Evolutionary conservation across 2,113 vertebrate genomes (phyloP).

Genomic region (Apeltes quadracus): DNA sequence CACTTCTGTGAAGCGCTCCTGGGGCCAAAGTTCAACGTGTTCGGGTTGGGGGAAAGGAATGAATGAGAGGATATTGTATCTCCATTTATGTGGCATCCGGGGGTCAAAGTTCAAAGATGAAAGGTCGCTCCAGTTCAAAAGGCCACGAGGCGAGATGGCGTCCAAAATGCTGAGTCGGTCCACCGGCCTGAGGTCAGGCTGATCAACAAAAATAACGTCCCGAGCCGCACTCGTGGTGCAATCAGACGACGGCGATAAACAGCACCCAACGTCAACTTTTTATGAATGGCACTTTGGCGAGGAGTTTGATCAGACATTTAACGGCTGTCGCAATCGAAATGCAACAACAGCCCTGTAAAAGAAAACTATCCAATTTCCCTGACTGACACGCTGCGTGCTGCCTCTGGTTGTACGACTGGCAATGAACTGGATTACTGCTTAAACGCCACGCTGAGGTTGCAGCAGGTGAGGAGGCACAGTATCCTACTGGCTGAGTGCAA

Average conservation of each 20-base stretch:
- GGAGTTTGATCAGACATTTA: slow-evolving; percentile 74
- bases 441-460: slow-evolving; percentile 63
- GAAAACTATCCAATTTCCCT: slow-evolving; percentile 66
- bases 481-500: slow-evolving; percentile 58
- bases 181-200: slow-evolving; percentile 35
- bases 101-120: slow-evolving; percentile 79
- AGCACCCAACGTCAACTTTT: slow-evolving; percentile 53
- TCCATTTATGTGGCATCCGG: slow-evolving; percentile 80
- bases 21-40: slow-evolving; percentile 73
- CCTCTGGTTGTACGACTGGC: slow-evolving; percentile 69
- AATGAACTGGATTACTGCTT: slow-evolving; percentile 72
- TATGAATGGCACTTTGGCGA: slow-evolving; percentile 67
- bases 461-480: slow-evolving; percentile 63
- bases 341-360: slow-evolving; percentile 71
- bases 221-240: slow-evolving; percentile 13
- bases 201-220: not conserved
- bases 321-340: slow-evolving; percentile 68
- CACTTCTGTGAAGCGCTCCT: slow-evolving; percentile 76
- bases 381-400: slow-evolving; percentile 63
- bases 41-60: slow-evolving; percentile 62
- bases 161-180: slow-evolving; percentile 61
- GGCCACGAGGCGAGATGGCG: slow-evolving; percentile 74
- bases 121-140: slow-evolving; percentile 72
- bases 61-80: slow-evolving; percentile 81
- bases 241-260: slow-evolving; percentile 56